Evolutionary conservation across 2,888 invertebrate genomes (phyloP).

Genomic region (Stenodema calcarata): DNA sequence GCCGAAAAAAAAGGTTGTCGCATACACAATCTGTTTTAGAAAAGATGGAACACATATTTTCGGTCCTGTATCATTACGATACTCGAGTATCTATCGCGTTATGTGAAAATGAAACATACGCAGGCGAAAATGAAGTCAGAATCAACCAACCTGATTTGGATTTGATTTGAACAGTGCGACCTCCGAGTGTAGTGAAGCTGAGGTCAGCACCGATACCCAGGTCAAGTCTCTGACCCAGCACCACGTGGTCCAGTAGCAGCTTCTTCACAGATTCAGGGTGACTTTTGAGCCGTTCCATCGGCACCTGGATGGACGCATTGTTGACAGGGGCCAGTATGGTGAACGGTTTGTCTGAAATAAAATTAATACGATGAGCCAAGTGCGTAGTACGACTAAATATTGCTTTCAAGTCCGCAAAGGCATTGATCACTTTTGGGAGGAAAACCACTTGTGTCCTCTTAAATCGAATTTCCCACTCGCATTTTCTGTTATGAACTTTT

Average conservation of each 20-base stretch:
- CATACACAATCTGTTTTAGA: no score
- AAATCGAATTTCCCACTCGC: no score
- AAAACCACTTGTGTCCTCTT: no score
- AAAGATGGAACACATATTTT: no score
- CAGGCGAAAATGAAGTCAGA: not conserved
- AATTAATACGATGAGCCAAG: not conserved
- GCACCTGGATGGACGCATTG: constrained; percentile 63
- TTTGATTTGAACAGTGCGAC: constrained; percentile 61
- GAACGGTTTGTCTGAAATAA: constrained; percentile 67
- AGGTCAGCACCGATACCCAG: constrained; percentile 63
- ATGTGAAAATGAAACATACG: not conserved
- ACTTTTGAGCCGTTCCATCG: constrained; percentile 61
- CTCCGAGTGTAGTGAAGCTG: constrained; percentile 64
- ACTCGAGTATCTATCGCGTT: no score
- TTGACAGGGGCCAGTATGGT: constrained; percentile 69
- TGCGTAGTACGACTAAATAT: no score
- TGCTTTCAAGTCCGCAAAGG: no score
- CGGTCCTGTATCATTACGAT: no score
- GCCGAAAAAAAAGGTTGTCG: no score
- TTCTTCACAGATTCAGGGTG: constrained; percentile 66
- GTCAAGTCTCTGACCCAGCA: constrained; percentile 67
- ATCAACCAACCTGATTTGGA: constrained; percentile 60
- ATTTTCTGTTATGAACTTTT: no score
- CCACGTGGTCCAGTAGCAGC: constrained; percentile 68
- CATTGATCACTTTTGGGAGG: no score